phyloP scores from a whole-genome alignment of 2,797 vertebrate genomes.

The Neomorphus geoffroyi region DNA sequence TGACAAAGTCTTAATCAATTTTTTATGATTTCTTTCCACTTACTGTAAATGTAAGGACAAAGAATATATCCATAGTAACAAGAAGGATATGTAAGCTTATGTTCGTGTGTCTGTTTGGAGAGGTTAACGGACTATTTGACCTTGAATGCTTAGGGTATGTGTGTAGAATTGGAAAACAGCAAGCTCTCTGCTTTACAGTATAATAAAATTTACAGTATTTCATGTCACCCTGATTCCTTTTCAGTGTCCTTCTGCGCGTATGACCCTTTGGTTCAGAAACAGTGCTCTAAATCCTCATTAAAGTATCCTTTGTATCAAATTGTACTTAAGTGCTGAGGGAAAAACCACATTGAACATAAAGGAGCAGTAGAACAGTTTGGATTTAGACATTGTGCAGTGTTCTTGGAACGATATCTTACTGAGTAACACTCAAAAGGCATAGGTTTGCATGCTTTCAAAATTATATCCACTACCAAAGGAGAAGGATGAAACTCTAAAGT shows the following conservation, averaged over 20 bases:
- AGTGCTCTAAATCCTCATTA: conserved; percentile 26
- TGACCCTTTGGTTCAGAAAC: conserved; percentile 22
- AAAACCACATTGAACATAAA: neutral
- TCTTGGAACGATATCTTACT: neutral
- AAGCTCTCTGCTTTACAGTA: neutral
- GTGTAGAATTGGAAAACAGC: conserved; percentile 2
- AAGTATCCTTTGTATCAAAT: conserved; percentile 14
- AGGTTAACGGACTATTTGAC: conserved; percentile 35
- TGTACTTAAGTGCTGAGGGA: neutral
- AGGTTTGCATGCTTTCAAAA: neutral
- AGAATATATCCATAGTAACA: neutral
- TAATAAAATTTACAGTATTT: conserved; percentile 19
- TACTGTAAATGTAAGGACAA: neutral
- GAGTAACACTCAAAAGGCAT: neutral
- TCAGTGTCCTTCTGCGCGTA: neutral
- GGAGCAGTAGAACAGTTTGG: neutral
- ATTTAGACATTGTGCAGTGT: neutral
- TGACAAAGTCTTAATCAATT: neutral
- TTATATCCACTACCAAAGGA: neutral
- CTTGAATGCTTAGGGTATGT: neutral
- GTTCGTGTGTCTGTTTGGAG: neutral
- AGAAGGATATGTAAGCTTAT: neutral
- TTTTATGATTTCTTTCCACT: conserved; percentile 22
- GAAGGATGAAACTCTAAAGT: neutral
- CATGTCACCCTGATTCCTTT: conserved; percentile 10